phyloP scores from a whole-genome alignment of 2,113 vertebrate species.

The Passer domesticus region DNA sequence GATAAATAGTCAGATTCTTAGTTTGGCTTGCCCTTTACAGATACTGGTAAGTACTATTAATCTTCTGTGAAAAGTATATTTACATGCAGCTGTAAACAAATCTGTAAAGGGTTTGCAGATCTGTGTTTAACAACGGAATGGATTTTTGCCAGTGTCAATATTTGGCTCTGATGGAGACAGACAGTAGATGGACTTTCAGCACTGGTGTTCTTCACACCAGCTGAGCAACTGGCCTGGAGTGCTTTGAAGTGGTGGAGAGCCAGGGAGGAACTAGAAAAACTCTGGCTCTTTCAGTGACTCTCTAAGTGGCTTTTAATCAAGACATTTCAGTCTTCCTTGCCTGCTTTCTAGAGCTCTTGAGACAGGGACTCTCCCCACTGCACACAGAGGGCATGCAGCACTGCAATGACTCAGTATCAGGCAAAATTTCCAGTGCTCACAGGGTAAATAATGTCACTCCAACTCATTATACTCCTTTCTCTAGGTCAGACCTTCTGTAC shows the following conservation, averaged over 20 bases:
- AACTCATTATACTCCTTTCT: background rate
- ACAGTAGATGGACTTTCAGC: background rate
- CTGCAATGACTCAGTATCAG: background rate
- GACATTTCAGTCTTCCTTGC: background rate
- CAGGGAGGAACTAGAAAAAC: background rate
- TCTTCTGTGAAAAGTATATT: conserved; percentile 21
- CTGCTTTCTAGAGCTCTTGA: background rate
- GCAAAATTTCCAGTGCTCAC: background rate
- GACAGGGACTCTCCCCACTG: background rate
- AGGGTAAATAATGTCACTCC: background rate
- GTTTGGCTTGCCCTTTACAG: background rate
- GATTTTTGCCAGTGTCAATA: conserved; percentile 33
- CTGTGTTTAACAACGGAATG: conserved; percentile 19
- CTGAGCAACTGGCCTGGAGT: background rate
- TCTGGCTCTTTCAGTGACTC: background rate
- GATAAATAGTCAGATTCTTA: background rate
- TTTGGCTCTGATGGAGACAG: conserved; percentile 5
- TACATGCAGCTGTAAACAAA: conserved; percentile 20
- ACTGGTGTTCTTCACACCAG: background rate
- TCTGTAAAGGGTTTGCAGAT: conserved; percentile 9
- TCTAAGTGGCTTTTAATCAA: background rate
- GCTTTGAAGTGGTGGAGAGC: background rate
- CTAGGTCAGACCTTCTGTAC: background rate
- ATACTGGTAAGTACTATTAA: background rate
- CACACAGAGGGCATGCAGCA: background rate